A percentile compares a stretch with the other conserved stretches of the same genome.
phyloP scores from a whole-genome alignment of 1,140 invertebrate species.

The Trichonephila clavata region DNA sequence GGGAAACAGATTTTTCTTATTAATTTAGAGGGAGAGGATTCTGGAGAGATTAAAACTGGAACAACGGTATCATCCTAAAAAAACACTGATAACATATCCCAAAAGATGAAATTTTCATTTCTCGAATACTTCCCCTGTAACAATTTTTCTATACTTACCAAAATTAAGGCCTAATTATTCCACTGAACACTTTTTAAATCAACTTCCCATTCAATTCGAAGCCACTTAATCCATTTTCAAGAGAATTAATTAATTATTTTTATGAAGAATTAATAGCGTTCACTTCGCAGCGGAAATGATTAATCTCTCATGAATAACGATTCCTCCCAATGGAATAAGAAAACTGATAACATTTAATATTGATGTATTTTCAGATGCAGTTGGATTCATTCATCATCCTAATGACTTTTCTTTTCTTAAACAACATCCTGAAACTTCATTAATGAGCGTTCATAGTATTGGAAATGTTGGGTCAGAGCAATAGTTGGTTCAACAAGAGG shows the following conservation, averaged over 20 bases:
- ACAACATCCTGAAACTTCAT: conserved; percentile 2
- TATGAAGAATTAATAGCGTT: not conserved
- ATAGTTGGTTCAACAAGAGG: conserved; percentile 3
- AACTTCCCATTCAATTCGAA: not conserved
- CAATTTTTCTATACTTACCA: not conserved
- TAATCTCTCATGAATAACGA: not conserved
- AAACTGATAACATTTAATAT: conserved; percentile 19
- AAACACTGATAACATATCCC: not conserved
- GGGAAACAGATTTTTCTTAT: fast-evolving
- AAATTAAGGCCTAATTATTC: no score
- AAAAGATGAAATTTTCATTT: not conserved
- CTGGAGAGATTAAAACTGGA: no score
- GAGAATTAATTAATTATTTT: not conserved
- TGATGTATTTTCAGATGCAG: not conserved
- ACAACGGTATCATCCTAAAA: not conserved
- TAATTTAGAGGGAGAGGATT: no score
- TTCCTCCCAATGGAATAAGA: not conserved
- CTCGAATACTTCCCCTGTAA: not conserved
- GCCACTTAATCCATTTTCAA: not conserved
- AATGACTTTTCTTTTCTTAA: conserved; percentile 12
- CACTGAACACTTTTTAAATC: no score
- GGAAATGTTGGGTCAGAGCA: not conserved
- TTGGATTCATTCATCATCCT: not conserved
- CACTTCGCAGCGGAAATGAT: not conserved
- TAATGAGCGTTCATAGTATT: not conserved